Conservation (phyloP, 2,797 vertebrate species). For the Cynopterus sphinx region DNA sequence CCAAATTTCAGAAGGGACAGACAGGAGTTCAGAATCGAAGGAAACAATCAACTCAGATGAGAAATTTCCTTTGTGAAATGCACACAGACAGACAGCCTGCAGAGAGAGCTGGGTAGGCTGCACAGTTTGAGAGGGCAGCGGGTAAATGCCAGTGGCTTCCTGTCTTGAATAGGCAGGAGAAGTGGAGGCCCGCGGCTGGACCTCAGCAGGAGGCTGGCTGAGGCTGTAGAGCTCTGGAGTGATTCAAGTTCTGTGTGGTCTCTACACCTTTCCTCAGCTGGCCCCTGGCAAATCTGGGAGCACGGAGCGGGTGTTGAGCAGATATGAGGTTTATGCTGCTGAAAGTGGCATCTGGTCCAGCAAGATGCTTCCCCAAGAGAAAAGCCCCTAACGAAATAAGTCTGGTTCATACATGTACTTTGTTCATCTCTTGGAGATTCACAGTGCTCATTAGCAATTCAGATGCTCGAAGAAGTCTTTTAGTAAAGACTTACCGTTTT, state of each 20-base stretch:
- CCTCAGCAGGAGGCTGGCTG: background rate
- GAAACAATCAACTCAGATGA: background rate
- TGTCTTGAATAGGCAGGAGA: background rate
- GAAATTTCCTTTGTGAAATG: background rate
- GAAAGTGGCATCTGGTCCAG: background rate
- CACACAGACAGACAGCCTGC: background rate
- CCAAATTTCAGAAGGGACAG: background rate
- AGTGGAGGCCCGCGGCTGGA: background rate
- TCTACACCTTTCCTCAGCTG: background rate
- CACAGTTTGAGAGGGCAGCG: rapidly evolving
- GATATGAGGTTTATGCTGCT: background rate
- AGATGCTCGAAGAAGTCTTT: background rate
- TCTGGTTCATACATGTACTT: background rate
- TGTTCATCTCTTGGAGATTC: background rate
- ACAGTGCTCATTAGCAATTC: background rate
- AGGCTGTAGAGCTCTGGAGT: too few relatives aligned
- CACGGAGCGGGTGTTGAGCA: background rate
- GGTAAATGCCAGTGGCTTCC: background rate
- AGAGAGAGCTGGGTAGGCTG: background rate
- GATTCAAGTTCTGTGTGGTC: background rate
- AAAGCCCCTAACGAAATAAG: background rate
- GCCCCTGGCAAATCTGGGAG: background rate
- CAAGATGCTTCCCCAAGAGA: background rate
- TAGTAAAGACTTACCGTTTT: background rate
- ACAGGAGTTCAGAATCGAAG: background rate